These are phyloP conservation scores for Melieria crassipennis DNA, from an alignment of 2,888 invertebrate genomes.

Conservation along the genomic window DNA sequence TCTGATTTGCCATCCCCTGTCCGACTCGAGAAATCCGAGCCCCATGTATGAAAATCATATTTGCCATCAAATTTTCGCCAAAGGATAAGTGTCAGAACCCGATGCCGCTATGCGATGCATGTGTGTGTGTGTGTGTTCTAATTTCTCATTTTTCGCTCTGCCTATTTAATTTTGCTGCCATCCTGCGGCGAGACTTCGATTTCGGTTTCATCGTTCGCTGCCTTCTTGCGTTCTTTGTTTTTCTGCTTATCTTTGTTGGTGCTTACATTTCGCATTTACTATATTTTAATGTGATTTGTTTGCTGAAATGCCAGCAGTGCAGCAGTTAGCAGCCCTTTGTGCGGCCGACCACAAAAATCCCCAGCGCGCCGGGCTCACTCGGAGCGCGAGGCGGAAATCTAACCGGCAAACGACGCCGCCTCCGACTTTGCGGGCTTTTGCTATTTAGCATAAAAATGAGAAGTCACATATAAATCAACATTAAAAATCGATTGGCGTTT, in stretches of 20 bases:
- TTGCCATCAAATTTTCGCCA: conserved; percentile 35
- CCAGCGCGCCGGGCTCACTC: too few relatives aligned
- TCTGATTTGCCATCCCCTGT: background rate
- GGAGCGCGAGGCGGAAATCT: too few relatives aligned
- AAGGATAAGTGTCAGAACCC: conserved; percentile 59
- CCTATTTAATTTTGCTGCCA: conserved; percentile 15
- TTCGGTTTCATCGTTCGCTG: too few relatives aligned
- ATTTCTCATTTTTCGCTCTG: conserved; percentile 18
- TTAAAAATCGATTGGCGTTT: conserved; percentile 28
- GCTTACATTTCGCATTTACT: too few relatives aligned
- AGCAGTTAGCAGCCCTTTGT: too few relatives aligned
- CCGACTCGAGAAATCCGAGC: background rate
- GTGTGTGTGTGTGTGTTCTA: conserved; percentile 44
- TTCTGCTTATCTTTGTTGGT: background rate
- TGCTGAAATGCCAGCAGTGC: too few relatives aligned
- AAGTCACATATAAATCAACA: conserved; percentile 36
- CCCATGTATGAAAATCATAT: conserved; percentile 16
- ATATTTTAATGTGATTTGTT: too few relatives aligned
- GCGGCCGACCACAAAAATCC: too few relatives aligned
- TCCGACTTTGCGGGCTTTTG: background rate
- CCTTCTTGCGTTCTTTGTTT: background rate
- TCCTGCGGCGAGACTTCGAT: too few relatives aligned
- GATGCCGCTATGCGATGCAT: background rate
- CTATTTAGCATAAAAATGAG: conserved; percentile 24
- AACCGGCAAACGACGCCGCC: too few relatives aligned